A percentile compares a stretch with the other conserved stretches of the same genome.
These are phyloP conservation scores for Valencia hispanica DNA, from an alignment of 2,797 vertebrate species.

Conservation along the genomic window DNA sequence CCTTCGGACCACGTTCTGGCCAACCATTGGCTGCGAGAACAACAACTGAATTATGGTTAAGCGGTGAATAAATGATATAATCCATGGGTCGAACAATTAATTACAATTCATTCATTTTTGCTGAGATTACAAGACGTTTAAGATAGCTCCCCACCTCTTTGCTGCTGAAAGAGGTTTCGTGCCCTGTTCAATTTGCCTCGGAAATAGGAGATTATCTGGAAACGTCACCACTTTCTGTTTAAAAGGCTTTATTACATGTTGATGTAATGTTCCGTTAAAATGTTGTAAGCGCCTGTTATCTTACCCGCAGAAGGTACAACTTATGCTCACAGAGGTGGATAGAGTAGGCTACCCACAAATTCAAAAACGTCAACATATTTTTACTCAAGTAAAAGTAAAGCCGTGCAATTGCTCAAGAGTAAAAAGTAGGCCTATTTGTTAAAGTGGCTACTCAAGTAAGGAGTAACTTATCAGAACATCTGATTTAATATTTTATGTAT, in stretches of 20 bases:
- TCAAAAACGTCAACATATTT: background rate
- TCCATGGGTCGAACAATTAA: constrained; percentile 8
- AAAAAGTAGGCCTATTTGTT: background rate
- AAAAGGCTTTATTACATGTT: background rate
- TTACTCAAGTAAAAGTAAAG: background rate
- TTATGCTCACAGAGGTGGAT: background rate
- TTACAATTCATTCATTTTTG: background rate
- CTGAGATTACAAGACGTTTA: constrained; percentile 27
- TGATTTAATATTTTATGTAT: background rate
- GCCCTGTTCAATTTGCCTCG: background rate
- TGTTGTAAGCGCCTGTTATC: background rate
- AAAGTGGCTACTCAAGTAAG: background rate
- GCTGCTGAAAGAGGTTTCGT: background rate
- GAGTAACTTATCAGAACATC: background rate
- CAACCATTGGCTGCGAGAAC: constrained; percentile 32
- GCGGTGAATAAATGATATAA: background rate
- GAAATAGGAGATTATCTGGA: background rate
- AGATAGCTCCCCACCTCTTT: constrained; percentile 29
- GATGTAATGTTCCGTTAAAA: background rate
- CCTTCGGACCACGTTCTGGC: background rate
- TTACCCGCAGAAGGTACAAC: background rate
- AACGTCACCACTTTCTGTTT: background rate
- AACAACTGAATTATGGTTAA: background rate
- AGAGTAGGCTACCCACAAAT: no score
- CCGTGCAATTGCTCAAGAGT: no score